A percentile compares a stretch with the other conserved stretches of the same genome.
phyloP scores from a whole-genome alignment of 2,888 invertebrate species.

The Andrena haemorrhoa region DNA sequence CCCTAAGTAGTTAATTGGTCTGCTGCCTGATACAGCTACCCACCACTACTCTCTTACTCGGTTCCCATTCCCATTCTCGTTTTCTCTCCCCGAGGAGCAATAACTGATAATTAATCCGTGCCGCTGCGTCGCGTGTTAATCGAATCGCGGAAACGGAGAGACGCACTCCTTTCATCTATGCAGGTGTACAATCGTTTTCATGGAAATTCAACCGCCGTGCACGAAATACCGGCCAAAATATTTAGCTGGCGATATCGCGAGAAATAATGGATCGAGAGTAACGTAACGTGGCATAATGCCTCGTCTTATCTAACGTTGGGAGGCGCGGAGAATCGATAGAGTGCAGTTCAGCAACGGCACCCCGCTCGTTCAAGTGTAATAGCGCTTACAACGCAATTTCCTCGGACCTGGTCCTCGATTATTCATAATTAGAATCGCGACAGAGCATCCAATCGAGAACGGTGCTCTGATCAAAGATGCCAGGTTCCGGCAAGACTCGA shows the following conservation, averaged over 20 bases:
- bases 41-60: not conserved
- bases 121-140: conserved; percentile 46
- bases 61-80: conserved; percentile 6
- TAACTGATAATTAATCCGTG: conserved; percentile 69
- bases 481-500: conserved; percentile 37
- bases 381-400: conserved; percentile 56
- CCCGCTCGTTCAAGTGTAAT: not conserved
- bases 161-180: not conserved
- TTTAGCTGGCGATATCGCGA: too few species aligned
- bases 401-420: conserved; percentile 67
- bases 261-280: not conserved
- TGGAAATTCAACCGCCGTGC: too few species aligned
- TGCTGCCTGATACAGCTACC: conserved; percentile 46
- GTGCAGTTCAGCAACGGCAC: not conserved
- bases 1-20: conserved; percentile 70
- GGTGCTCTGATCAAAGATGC: conserved; percentile 74
- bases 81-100: conserved; percentile 27
- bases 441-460: conserved; percentile 72
- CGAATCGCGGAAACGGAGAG: conserved; percentile 31
- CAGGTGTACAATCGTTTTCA: not conserved
- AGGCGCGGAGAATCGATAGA: conserved; percentile 13
- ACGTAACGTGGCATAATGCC: not conserved
- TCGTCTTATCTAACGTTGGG: too few species aligned
- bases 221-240: too few species aligned
- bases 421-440: conserved; percentile 74